Evolutionary conservation across 2,888 invertebrate species (phyloP).

Genomic region (Neoitamus cyanurus): DNA sequence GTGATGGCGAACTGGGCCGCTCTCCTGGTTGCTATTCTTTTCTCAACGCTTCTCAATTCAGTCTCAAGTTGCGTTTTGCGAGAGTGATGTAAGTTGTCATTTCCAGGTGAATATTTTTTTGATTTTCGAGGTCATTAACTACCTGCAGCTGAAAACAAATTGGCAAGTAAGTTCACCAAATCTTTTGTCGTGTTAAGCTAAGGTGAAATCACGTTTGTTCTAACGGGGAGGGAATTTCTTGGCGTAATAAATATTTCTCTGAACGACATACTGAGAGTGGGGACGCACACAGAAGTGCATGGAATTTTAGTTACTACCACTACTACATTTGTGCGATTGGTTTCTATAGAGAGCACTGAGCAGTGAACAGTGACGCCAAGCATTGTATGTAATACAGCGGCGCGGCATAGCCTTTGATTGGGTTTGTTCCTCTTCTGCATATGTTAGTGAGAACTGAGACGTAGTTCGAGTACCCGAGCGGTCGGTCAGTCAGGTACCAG

Average conservation of each 20-base stretch:
- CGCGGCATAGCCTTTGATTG: background rate
- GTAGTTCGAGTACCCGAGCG: too few species aligned
- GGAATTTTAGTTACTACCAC: background rate
- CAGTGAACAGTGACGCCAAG: background rate
- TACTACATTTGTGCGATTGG: background rate
- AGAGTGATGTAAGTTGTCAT: background rate
- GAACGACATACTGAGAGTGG: background rate
- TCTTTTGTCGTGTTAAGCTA: background rate
- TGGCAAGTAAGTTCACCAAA: background rate
- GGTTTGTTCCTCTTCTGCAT: too few species aligned
- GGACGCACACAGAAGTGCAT: background rate
- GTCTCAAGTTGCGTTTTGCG: background rate
- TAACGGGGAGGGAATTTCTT: background rate
- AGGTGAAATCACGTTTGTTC: background rate
- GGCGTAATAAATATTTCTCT: background rate
- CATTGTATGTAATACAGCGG: background rate
- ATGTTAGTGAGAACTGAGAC: too few species aligned
- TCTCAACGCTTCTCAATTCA: background rate
- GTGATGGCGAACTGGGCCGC: background rate
- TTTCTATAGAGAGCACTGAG: too few species aligned
- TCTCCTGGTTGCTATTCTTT: background rate
- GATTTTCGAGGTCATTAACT: background rate
- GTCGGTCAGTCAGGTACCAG: background rate
- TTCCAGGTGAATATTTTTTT: background rate
- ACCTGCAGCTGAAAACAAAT: background rate